Percentiles rank a stretch among this genome's conserved stretches.
phyloP scores from a whole-genome alignment of 1,140 invertebrate species.

The Aphis craccivora region DNA sequence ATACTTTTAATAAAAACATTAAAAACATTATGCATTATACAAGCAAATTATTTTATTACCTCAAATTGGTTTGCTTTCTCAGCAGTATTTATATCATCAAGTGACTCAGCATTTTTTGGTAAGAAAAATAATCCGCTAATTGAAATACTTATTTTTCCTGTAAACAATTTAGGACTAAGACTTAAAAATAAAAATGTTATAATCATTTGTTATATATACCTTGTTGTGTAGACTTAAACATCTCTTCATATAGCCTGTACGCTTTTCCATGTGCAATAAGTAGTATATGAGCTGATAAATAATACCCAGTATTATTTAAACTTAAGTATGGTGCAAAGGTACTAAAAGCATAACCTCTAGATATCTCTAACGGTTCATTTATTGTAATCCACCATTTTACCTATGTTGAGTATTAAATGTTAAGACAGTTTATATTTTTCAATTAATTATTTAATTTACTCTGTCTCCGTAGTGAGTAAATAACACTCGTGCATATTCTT shows the following conservation, averaged over 20 bases:
- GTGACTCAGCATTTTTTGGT: constrained; percentile 63
- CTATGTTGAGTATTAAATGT: constrained; percentile 59
- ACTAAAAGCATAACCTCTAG: constrained; percentile 69
- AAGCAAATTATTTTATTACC: constrained; percentile 60
- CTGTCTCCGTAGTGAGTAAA: constrained; percentile 67
- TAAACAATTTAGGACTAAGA: too few relatives aligned
- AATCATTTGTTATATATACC: constrained; percentile 64
- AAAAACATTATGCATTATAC: neutral
- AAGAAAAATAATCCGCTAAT: constrained; percentile 66
- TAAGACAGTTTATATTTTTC: neutral
- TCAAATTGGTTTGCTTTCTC: constrained; percentile 66
- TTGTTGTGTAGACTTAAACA: constrained; percentile 69
- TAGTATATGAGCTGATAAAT: constrained; percentile 71
- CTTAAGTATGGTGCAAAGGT: constrained; percentile 64
- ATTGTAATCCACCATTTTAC: constrained; percentile 74
- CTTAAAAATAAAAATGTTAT: neutral
- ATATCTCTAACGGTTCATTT: constrained; percentile 76
- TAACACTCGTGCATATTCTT: constrained; percentile 67
- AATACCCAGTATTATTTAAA: constrained; percentile 67
- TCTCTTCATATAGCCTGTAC: constrained; percentile 72
- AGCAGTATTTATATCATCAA: constrained; percentile 65
- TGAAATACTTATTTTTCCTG: constrained; percentile 67
- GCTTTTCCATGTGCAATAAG: constrained; percentile 72
- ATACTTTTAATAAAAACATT: neutral
- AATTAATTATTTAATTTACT: neutral